A percentile compares a stretch with the other conserved stretches of the same genome.
Conservation (phyloP, 2,113 vertebrate genomes). For the Ptilorrhoa leucosticta region DNA sequence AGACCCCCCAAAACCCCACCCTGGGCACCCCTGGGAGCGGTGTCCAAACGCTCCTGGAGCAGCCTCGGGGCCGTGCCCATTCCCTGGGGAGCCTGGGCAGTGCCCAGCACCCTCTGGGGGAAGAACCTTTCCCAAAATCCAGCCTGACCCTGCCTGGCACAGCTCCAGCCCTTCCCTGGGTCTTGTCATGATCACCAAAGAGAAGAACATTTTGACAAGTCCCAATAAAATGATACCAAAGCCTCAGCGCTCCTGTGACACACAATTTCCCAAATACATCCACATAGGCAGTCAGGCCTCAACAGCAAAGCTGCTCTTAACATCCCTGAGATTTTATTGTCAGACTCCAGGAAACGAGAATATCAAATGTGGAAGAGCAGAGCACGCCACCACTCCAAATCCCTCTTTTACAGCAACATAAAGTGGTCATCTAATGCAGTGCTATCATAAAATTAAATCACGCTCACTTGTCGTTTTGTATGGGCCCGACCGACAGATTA, state of each 20-base stretch:
- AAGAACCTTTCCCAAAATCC: background rate
- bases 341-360: slow-evolving; percentile 20
- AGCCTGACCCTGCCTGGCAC: background rate
- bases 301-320: background rate
- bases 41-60: background rate
- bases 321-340: background rate
- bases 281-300: accelerated
- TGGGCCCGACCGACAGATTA: slow-evolving; percentile 51
- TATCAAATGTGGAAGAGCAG: background rate
- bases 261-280: background rate
- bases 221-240: background rate
- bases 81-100: background rate
- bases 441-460: slow-evolving; percentile 70
- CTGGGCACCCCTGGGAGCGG: accelerated
- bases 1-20: background rate
- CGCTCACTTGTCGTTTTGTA: slow-evolving; percentile 48
- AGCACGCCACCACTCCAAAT: slow-evolving; percentile 46
- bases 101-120: background rate
- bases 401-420: slow-evolving; percentile 55
- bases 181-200: background rate
- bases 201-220: background rate
- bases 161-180: background rate
- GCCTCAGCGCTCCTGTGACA: background rate
- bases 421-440: slow-evolving; percentile 54
- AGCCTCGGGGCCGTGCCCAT: accelerated